These are phyloP conservation scores for Oophaga pumilio DNA, from an alignment of 2,113 vertebrate species.

Conservation along the genomic window DNA sequence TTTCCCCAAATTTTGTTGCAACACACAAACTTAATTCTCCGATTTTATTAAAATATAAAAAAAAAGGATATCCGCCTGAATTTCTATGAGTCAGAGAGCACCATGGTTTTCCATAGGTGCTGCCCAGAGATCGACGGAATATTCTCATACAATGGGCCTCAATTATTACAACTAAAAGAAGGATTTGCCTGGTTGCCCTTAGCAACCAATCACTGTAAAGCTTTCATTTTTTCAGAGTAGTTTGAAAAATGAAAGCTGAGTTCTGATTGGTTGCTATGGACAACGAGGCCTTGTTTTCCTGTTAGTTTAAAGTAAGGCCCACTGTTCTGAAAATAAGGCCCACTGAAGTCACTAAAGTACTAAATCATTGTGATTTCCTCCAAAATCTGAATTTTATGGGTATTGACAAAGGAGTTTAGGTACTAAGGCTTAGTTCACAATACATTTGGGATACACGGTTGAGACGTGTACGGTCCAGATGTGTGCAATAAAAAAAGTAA, in stretches of 20 bases:
- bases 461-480: too few species aligned
- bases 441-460: not conserved
- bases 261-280: not conserved
- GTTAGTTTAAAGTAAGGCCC: too few species aligned
- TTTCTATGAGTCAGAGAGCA: not conserved
- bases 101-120: not conserved
- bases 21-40: not conserved
- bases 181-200: too few species aligned
- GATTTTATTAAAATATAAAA: not conserved
- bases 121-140: not conserved
- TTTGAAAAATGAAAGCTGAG: not conserved
- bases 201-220: too few species aligned
- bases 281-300: not conserved
- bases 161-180: not conserved
- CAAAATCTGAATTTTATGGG: not conserved
- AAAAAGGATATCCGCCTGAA: not conserved
- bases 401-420: not conserved
- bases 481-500: too few species aligned
- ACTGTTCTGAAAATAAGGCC: too few species aligned
- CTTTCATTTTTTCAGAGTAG: not conserved
- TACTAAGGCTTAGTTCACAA: not conserved
- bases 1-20: not conserved
- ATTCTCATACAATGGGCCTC: not conserved
- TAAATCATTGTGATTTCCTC: too few species aligned
- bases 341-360: too few species aligned